phyloP scores from a whole-genome alignment of 2,113 vertebrate species.

The Chiloscyllium plagiosum region DNA sequence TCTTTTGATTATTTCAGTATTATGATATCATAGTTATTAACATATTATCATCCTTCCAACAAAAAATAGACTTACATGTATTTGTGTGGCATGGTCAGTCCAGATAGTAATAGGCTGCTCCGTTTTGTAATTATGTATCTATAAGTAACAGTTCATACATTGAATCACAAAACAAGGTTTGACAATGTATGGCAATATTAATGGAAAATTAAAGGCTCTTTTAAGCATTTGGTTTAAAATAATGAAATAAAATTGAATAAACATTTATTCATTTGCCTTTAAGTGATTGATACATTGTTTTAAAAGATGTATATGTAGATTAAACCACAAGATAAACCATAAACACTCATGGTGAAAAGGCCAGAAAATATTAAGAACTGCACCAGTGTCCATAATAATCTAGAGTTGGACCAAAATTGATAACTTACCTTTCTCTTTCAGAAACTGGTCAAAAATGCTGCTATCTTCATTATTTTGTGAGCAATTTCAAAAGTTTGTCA shows the following conservation, averaged over 20 bases:
- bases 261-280: neutral
- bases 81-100: neutral
- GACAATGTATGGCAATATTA: neutral
- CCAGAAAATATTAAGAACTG: neutral
- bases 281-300: neutral
- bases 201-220: neutral
- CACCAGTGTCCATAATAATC: neutral
- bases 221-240: neutral
- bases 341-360: neutral
- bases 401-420: neutral
- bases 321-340: neutral
- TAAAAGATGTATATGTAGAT: neutral
- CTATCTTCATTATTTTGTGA: neutral
- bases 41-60: neutral
- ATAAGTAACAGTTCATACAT: neutral
- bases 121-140: slow-evolving; percentile 21
- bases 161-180: neutral
- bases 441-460: neutral
- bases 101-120: slow-evolving; percentile 33
- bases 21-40: neutral
- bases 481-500: neutral
- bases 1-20: neutral
- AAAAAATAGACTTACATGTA: slow-evolving; percentile 8
- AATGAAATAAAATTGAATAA: neutral
- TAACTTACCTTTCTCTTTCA: neutral